A percentile compares a stretch with the other conserved stretches of the same genome.
Evolutionary conservation across 1,140 invertebrate species (phyloP).

Genomic region (Drosophila obscura): DNA sequence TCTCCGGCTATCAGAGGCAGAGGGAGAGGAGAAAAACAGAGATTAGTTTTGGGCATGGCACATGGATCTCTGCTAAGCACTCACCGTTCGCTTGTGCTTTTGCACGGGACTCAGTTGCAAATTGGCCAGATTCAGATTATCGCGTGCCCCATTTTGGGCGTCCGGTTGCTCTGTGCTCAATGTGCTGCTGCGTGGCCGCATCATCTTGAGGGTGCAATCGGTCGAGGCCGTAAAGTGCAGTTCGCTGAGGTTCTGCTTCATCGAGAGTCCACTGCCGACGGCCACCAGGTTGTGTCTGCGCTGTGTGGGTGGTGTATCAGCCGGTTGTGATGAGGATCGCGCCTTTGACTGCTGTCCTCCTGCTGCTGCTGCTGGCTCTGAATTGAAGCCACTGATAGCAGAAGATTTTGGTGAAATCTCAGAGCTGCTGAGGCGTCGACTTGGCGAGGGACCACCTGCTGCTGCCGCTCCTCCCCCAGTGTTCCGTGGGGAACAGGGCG

Average conservation of each 20-base stretch:
- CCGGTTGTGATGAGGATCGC: constrained; percentile 50
- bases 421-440: constrained; percentile 55
- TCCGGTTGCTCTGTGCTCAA: constrained; percentile 46
- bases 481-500: constrained; percentile 44
- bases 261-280: constrained; percentile 56
- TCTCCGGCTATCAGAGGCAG: constrained; percentile 44
- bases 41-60: background rate
- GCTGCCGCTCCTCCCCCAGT: constrained; percentile 8
- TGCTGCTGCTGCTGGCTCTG: constrained; percentile 43
- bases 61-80: constrained; percentile 11
- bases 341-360: background rate
- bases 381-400: constrained; percentile 45
- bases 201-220: constrained; percentile 64
- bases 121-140: constrained; percentile 58
- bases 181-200: constrained; percentile 72
- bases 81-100: constrained; percentile 72
- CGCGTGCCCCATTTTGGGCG: constrained; percentile 38
- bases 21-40: no score
- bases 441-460: background rate
- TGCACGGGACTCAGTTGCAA: constrained; percentile 74
- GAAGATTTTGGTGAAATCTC: constrained; percentile 60
- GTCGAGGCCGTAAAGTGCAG: constrained; percentile 56
- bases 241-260: constrained; percentile 79
- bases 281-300: constrained; percentile 59
- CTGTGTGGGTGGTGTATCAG: constrained; percentile 47